phyloP scores from a whole-genome alignment of 2,888 invertebrate genomes.

The Cylindroiulus punctatus region DNA sequence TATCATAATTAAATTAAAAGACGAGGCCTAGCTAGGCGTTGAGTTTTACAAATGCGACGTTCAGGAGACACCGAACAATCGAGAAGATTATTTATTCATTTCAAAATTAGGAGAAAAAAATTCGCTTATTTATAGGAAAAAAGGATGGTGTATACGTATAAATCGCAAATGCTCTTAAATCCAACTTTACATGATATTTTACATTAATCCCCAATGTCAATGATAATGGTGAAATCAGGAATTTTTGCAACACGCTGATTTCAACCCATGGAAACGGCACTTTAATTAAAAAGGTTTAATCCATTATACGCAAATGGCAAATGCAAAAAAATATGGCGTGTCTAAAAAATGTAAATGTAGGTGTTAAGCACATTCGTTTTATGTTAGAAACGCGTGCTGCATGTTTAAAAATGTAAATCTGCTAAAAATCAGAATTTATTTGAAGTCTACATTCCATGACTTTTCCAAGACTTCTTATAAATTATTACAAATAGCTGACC shows the following conservation, averaged over 20 bases:
- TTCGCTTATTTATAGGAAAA: neutral
- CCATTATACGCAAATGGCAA: neutral
- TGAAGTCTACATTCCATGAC: too few species aligned
- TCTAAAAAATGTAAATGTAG: too few species aligned
- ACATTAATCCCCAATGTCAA: neutral
- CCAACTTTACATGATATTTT: slow-evolving; percentile 8
- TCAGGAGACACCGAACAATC: neutral
- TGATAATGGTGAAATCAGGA: neutral
- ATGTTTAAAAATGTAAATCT: too few species aligned
- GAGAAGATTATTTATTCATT: neutral
- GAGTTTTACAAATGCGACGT: neutral
- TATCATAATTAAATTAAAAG: slow-evolving; percentile 49
- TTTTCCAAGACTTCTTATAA: too few species aligned
- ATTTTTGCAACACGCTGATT: neutral
- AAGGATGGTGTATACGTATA: neutral
- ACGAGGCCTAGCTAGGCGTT: neutral
- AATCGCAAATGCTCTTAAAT: neutral
- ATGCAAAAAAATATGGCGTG: neutral
- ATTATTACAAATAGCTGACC: too few species aligned
- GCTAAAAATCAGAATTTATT: too few species aligned
- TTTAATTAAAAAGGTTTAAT: neutral
- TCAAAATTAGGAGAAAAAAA: neutral
- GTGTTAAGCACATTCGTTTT: too few species aligned
- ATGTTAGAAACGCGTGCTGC: too few species aligned
- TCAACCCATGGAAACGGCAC: neutral